Evolutionary conservation across 2,888 invertebrate genomes (phyloP), one percentile per base, ranked within the genome.

Genomic region (Barypeithes pellucidus): DNA sequence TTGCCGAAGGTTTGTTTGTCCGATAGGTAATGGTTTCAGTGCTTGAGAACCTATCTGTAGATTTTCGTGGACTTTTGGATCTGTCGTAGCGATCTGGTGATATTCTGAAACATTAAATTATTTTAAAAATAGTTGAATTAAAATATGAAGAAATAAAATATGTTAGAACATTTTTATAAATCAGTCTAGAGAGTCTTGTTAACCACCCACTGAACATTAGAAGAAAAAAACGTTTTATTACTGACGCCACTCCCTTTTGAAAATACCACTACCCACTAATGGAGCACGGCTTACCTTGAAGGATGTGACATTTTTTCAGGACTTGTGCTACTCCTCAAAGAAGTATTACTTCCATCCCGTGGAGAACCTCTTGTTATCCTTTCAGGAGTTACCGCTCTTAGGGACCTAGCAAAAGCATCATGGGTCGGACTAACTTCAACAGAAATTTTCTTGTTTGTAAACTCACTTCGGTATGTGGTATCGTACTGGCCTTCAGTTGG

Each of bases 381-480:
- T 52, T 89, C 87, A 1, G 91, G 91, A 63, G 91, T 91, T 41
- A 91, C 89, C 73, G 92, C 89, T 33, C 94, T 89, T 57, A 94
- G 85, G 4, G 93, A 91, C 70, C 92, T 90, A 0, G 92, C 94
- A 88, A 94, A 94, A 0, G 93, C 93, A 77, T 93, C 91, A 81
- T 94, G 94, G 0, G 92, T 89, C 0, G 93, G 91, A 81, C 93
- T 93, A 79, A 89, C 88, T 67, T 92, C 92, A 43, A 89, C 89
- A 77, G 90, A 91, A 20, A 91, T 89, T 69, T 84, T 83, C 77
- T 88, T 90, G 60, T 87, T 88, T 3, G 87, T 86, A 77, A 86
- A 91, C 78, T 91, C 90, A 43, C 87, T 86, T 79, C 89, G 87
- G 77, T 91, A 91, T 0, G 91, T 91, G 3, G 91, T 90, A 78